Base-by-base conservation (phyloP, 2,888 invertebrate genomes). In the Tinea semifulvella region DNA sequence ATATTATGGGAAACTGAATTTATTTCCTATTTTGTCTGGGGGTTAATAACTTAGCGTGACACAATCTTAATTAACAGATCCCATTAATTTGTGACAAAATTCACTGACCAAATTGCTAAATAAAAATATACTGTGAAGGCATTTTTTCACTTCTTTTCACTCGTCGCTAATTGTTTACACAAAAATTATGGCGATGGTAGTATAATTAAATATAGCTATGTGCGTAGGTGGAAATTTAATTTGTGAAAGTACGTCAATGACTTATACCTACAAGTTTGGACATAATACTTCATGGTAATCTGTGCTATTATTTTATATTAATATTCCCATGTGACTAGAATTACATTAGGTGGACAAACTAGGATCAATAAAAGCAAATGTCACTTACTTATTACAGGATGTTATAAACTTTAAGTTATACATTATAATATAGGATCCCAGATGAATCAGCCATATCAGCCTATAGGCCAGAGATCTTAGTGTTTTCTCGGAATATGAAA, bases 201-300 rank as follows among this genome's bases (percentile, higher is more conserved):
- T 18, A 18, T 36, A 36, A 36, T 36, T 36, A 18, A 36, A 36
- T 36, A 36, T 36, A 36, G 36, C 10, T 14, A 18, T 16, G 36
- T 36, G 36, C 36, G 36, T 36, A 18, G 36, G 36, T 18, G n/a
- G 36, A 36, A 36, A 36, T 36, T 22, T 36, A 36, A 36, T 36
- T 36, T 36, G 36, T 36, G 18, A 18, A 36, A 17, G 36, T 36
- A 36, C 36, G 36, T 36, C 36, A 36, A 17, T 36, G 36, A 18
- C 16, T 36, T 36, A 36, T 36, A 31, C 31, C 31, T 31, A 31
- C 31, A 6, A 31, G 31, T 31, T 31, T 11, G 31, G 31, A 31
- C 14, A 11, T 14, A 31, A 31, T 13, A n/a, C n/a, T 31, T 31
- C 31, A 31, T 31, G 31, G 14, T 31, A 31, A 31, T 31, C 31